Evolutionary conservation across 2,113 vertebrate genomes (phyloP), one percentile per base, ranked within the genome.

Genomic region (Saimiri boliviensis): DNA sequence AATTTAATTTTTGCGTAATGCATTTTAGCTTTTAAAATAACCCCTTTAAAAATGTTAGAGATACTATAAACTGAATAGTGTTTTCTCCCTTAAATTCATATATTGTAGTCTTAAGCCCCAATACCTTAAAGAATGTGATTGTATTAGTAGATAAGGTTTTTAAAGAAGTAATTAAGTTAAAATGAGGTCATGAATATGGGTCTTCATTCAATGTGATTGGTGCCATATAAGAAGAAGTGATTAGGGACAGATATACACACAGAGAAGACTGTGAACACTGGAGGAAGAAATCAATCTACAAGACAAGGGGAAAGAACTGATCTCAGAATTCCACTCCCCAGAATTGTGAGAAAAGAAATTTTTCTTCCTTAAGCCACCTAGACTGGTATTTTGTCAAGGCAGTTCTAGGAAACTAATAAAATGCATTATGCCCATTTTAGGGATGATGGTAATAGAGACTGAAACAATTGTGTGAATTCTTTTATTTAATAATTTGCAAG

Each of bases 21-120:
- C 0, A 9, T 91, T 81, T 91, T 81, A 60, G 8, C 32, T 85
- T 92, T 94, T 71, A 71, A 83, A 93, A 80, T 83, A 93, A 56
- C 14, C 7, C 60, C 71, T 71, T n/a, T 83, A 77, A 52, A 30
- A 80, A 74, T 35, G 37, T 45, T 87, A 19, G 42, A 21, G 30
- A 68, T 58, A 13, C 32, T 30, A 66, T 7, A 4, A 2, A 17
- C 77, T 68, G 17, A 77, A 80, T 37, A 40, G 9, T 23, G 3
- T 20, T 10, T 13, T 54, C 74, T 8, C 4, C 8, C 19, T n/a
- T 35, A 81, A 86, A 76, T 12, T 37, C 32, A 54, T 35, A 74
- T 85, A 37, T 19, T 60, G 13, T 73, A 74, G 25, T 54, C 8
- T 13, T 70, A 70, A 79, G 7, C 9, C 17, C 32, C 14, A 54